Evolutionary conservation across 2,797 vertebrate species (phyloP).

Genomic region (Enteromius paludinosus): DNA sequence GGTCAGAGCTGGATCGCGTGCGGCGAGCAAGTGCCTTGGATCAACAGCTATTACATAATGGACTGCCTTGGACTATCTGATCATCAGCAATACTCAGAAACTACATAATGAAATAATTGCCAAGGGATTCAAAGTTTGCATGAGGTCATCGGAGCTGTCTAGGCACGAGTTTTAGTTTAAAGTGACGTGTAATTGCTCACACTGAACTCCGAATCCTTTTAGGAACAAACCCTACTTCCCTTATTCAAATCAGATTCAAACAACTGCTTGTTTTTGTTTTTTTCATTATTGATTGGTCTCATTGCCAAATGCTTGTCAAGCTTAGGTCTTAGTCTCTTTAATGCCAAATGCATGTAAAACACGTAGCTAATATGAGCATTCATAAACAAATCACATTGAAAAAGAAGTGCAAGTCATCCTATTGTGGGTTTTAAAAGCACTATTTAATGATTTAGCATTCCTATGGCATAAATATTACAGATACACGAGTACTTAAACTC

Average conservation of each 20-base stretch:
- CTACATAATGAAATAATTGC: conserved; percentile 20
- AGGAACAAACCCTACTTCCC: neutral
- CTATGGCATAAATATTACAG: neutral
- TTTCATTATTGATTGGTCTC: neutral
- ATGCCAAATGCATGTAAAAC: conserved; percentile 3
- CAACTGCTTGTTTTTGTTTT: neutral
- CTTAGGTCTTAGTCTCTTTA: neutral
- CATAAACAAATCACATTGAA: neutral
- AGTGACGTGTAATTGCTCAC: neutral
- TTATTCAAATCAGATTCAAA: conserved; percentile 9
- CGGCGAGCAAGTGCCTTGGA: conserved; percentile 45
- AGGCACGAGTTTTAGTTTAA: neutral
- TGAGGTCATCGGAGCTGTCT: neutral
- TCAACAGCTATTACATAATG: conserved; percentile 59
- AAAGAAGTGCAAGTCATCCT: neutral
- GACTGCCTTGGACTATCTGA: conserved; percentile 40
- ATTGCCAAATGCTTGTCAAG: neutral
- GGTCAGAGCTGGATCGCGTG: conserved; percentile 17
- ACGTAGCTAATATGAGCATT: neutral
- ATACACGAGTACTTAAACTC: neutral
- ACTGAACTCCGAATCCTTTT: neutral
- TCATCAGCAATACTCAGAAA: conserved; percentile 17
- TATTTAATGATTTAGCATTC: neutral
- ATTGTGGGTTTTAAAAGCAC: neutral
- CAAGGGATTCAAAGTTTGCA: conserved; percentile 15